Percentiles rank a stretch among this genome's conserved stretches.
Conservation (phyloP, 1,140 invertebrate genomes). For the Dryas iulia region DNA sequence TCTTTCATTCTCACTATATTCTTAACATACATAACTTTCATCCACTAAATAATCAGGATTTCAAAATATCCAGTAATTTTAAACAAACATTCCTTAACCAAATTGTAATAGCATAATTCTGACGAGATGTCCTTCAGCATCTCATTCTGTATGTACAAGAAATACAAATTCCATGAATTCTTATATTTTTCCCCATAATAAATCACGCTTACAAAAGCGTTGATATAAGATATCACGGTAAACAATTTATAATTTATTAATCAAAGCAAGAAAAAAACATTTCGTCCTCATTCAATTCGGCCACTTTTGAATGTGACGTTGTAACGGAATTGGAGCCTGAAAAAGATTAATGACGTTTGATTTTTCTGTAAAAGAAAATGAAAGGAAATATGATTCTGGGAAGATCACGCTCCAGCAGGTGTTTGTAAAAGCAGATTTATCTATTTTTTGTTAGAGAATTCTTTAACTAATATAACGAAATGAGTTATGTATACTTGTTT, state of each 20-base stretch:
- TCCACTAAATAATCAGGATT: too few species aligned
- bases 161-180: not conserved
- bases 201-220: slow-evolving; percentile 13
- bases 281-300: slow-evolving; percentile 50
- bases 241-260: slow-evolving; percentile 40
- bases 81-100: too few species aligned
- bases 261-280: slow-evolving; percentile 32
- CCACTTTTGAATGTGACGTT: slow-evolving; percentile 52
- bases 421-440: not conserved
- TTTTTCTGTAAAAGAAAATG: slow-evolving; percentile 45
- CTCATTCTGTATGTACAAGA: not conserved
- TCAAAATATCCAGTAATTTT: too few species aligned
- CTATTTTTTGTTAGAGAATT: not conserved
- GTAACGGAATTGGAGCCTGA: slow-evolving; percentile 48
- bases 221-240: slow-evolving; percentile 21
- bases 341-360: slow-evolving; percentile 60
- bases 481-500: too few species aligned
- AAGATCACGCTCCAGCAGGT: not conserved
- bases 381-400: slow-evolving; percentile 21
- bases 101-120: too few species aligned
- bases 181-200: slow-evolving; percentile 4
- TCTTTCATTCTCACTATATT: too few species aligned
- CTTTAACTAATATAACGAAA: not conserved
- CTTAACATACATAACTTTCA: too few species aligned
- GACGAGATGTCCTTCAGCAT: not conserved